phyloP scores from a whole-genome alignment of 2,888 invertebrate genomes.

The Clitarchus hookeri region DNA sequence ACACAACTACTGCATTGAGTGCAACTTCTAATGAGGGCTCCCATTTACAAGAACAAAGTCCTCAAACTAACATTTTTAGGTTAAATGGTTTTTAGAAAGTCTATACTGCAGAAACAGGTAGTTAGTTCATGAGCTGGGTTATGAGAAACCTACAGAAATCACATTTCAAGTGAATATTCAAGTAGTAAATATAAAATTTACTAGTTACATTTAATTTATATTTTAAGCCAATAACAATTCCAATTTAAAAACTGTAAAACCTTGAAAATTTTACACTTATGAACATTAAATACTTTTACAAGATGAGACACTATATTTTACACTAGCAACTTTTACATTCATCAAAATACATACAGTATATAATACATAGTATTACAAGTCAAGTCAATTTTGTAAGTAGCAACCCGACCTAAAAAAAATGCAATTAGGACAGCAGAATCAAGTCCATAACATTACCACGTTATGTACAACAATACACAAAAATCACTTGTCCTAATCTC shows the following conservation, averaged over 20 bases:
- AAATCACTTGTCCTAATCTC: slow-evolving; percentile 10
- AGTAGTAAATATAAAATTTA: no score
- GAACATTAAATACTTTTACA: neutral
- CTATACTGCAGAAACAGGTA: neutral
- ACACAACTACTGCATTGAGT: slow-evolving; percentile 14
- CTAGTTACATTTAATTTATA: no score
- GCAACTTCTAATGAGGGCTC: neutral
- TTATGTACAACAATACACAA: neutral
- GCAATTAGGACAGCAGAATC: neutral
- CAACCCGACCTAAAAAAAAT: neutral
- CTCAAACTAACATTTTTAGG: neutral
- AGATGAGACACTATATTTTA: neutral
- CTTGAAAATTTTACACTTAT: neutral
- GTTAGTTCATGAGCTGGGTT: neutral
- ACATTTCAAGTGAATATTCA: no score
- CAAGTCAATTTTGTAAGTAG: neutral
- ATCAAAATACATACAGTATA: neutral
- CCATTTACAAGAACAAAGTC: neutral
- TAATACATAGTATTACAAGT: neutral
- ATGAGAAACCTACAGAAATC: no score
- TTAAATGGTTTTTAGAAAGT: neutral
- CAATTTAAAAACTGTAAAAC: neutral
- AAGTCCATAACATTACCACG: neutral
- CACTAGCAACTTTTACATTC: neutral
- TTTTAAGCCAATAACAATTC: no score